phyloP scores from a whole-genome alignment of 2,797 vertebrate species.

The Aphelocoma californica region DNA sequence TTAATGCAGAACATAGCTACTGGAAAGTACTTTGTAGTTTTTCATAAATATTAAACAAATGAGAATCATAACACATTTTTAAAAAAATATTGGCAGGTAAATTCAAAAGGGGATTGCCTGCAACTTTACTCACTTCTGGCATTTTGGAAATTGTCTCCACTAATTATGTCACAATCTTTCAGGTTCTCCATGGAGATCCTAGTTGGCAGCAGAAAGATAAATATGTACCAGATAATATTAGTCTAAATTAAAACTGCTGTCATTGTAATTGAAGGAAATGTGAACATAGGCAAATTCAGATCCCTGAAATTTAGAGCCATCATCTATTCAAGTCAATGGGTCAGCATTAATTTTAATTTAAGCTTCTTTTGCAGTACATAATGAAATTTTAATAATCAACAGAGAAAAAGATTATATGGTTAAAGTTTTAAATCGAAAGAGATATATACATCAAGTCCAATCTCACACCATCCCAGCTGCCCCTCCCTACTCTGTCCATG shows the following conservation, averaged over 20 bases:
- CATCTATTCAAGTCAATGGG: constrained; percentile 9
- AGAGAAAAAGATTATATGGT: neutral
- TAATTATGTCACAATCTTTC: constrained; percentile 13
- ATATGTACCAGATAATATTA: constrained; percentile 27
- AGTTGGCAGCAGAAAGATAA: constrained; percentile 36
- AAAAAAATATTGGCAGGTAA: neutral
- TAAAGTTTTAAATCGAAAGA: neutral
- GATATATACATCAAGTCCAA: neutral
- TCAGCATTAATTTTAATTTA: constrained; percentile 38
- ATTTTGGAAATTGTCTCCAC: constrained; percentile 15
- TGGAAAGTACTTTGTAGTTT: neutral
- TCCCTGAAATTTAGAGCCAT: constrained; percentile 24
- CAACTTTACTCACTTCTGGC: neutral
- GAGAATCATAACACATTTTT: neutral
- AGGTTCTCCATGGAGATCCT: constrained; percentile 24
- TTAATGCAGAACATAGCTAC: neutral
- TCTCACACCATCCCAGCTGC: neutral
- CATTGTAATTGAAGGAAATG: constrained; percentile 39
- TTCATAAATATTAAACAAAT: constrained; percentile 8
- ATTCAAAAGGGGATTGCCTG: neutral
- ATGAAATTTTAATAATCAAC: neutral
- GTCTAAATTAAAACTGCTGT: constrained; percentile 27
- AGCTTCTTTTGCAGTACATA: neutral
- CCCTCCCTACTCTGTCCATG: neutral
- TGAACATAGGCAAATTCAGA: constrained; percentile 6